Conservation (phyloP, 2,113 vertebrate species). For the Eurystomus gularis region DNA sequence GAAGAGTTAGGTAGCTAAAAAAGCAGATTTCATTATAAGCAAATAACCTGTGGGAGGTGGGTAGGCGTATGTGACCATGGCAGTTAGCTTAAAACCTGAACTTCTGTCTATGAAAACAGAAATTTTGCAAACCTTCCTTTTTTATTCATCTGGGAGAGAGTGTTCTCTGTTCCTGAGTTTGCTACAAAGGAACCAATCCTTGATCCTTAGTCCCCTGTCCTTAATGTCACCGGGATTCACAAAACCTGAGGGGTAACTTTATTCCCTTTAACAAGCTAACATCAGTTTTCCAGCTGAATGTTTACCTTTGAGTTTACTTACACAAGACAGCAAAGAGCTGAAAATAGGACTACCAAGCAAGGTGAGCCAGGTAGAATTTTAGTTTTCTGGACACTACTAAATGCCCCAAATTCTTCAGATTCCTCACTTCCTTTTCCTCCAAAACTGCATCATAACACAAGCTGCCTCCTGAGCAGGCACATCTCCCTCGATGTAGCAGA, state of each 20-base stretch:
- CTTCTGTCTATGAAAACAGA: not conserved
- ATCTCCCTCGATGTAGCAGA: not conserved
- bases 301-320: not conserved
- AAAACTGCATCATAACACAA: not conserved
- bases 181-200: not conserved
- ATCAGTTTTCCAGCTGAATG: not conserved
- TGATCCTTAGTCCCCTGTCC: not conserved
- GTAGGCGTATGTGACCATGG: accelerated
- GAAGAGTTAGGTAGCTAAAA: not conserved
- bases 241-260: not conserved
- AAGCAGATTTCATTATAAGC: not conserved
- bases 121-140: not conserved
- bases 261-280: not conserved
- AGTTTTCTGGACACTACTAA: not conserved
- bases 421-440: not conserved
- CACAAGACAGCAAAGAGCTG: not conserved
- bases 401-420: not conserved
- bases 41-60: not conserved
- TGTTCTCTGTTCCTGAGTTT: not conserved
- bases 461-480: not conserved
- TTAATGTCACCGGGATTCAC: not conserved
- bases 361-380: not conserved
- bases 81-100: not conserved
- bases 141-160: not conserved
- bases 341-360: not conserved